Evolutionary conservation across 2,888 invertebrate species (phyloP).

Genomic region (Sepioteuthis lessoniana): DNA sequence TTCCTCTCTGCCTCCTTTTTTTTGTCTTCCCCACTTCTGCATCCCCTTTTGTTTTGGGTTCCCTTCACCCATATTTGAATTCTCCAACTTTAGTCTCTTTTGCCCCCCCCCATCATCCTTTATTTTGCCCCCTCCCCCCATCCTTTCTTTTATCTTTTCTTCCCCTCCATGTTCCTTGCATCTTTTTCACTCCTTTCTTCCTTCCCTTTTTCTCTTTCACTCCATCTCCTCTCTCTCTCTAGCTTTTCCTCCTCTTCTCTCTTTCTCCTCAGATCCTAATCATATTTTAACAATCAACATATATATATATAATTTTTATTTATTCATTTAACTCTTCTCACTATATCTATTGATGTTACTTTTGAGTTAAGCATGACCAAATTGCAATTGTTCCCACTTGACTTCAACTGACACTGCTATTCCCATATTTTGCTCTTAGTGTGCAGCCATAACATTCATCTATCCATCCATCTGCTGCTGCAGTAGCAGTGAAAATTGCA

Average conservation of each 20-base stretch:
- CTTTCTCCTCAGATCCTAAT: too few relatives aligned
- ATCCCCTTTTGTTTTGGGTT: background rate
- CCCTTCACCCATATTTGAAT: background rate
- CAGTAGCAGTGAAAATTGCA: too few relatives aligned
- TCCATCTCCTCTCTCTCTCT: too few relatives aligned
- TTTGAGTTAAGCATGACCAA: background rate
- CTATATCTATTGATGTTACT: background rate
- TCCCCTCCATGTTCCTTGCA: background rate
- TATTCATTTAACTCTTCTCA: too few relatives aligned
- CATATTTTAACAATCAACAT: too few relatives aligned
- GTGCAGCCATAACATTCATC: too few relatives aligned
- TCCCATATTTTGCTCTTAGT: background rate
- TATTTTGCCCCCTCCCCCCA: background rate
- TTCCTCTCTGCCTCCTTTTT: background rate
- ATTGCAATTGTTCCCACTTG: background rate
- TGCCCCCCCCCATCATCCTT: background rate
- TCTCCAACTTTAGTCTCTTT: background rate
- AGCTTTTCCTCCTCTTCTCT: too few relatives aligned
- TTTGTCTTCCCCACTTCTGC: background rate
- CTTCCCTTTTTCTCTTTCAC: background rate
- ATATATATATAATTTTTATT: too few relatives aligned
- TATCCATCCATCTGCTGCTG: too few relatives aligned
- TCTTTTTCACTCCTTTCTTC: background rate
- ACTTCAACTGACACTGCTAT: background rate
- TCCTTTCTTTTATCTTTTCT: too few relatives aligned